Conservation (phyloP, 2,113 vertebrate species). For the Aramus guarauna region DNA sequence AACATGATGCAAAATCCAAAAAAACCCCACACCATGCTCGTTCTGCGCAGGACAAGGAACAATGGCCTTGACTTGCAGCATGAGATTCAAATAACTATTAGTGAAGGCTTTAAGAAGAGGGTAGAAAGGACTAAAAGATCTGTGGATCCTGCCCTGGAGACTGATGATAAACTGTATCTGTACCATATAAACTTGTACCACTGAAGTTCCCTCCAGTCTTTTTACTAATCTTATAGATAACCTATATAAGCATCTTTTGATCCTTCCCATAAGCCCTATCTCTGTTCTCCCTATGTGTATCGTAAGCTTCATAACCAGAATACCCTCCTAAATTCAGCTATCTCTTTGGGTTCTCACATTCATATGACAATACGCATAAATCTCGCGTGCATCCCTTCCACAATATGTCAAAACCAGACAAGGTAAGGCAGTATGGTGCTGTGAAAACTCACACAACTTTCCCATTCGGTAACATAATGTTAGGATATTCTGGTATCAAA, state of each 20-base stretch:
- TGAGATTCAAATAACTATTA: neutral
- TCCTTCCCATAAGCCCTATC: neutral
- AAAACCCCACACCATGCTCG: too few species aligned
- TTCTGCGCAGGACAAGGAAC: neutral
- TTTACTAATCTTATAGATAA: neutral
- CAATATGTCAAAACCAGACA: neutral
- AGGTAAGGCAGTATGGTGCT: neutral
- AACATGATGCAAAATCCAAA: neutral
- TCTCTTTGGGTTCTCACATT: neutral
- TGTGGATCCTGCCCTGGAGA: neutral
- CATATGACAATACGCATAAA: neutral
- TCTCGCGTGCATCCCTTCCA: neutral
- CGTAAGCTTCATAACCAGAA: neutral
- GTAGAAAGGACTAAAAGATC: neutral
- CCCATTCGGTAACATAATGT: neutral
- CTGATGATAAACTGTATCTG: neutral
- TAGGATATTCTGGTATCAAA: neutral
- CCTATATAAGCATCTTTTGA: neutral
- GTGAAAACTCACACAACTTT: neutral
- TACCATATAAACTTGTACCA: neutral
- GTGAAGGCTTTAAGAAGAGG: neutral
- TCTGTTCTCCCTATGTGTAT: neutral
- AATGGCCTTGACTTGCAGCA: neutral
- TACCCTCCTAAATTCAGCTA: neutral
- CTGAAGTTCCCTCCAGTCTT: neutral